Conservation (phyloP, 2,797 vertebrate genomes). For the Argyrosomus regius region DNA sequence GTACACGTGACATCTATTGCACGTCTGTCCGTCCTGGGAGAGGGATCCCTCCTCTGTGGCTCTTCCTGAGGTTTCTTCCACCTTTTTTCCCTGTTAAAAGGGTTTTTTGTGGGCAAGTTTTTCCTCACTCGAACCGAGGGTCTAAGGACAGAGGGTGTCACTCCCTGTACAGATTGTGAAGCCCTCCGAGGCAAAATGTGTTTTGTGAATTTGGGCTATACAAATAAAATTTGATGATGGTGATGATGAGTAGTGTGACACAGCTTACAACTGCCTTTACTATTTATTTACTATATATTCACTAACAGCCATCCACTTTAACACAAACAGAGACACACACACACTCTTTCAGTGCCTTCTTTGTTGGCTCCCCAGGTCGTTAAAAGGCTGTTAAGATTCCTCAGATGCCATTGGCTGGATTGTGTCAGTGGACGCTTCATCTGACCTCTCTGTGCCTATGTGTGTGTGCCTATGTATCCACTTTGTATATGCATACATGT, state of each 20-base stretch:
- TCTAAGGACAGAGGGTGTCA: too few relatives aligned
- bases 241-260: not conserved
- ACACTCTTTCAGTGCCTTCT: slow-evolving; percentile 39
- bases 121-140: too few relatives aligned
- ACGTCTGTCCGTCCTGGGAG: too few relatives aligned
- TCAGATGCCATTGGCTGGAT: slow-evolving; percentile 58
- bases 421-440: slow-evolving; percentile 31
- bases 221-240: too few relatives aligned
- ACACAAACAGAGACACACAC: slow-evolving; percentile 3
- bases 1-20: too few relatives aligned
- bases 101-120: too few relatives aligned
- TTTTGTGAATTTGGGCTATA: too few relatives aligned
- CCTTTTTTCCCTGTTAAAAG: too few relatives aligned
- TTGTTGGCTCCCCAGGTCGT: slow-evolving; percentile 60
- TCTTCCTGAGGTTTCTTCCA: too few relatives aligned
- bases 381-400: slow-evolving; percentile 74
- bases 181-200: too few relatives aligned
- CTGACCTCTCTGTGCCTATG: slow-evolving; percentile 21
- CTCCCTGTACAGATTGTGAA: too few relatives aligned
- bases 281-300: slow-evolving; percentile 6
- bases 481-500: slow-evolving; percentile 1
- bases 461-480: slow-evolving; percentile 6
- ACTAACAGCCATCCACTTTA: not conserved
- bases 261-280: not conserved
- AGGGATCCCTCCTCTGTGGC: too few relatives aligned